phyloP scores from a whole-genome alignment of 92 coral and sea anemone genomes.

The Phenganax stokvisi region DNA sequence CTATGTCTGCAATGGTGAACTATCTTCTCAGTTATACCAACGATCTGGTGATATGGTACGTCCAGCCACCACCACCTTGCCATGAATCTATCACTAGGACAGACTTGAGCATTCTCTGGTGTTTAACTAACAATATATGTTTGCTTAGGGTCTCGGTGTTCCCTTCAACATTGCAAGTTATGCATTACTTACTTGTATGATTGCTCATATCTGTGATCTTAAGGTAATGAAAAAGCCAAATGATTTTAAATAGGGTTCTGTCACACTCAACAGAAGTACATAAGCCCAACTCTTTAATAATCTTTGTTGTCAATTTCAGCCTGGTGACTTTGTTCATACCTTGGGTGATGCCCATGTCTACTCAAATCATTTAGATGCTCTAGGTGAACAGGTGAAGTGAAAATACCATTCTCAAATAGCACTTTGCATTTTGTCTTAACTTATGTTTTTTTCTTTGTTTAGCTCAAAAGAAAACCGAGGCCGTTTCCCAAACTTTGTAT shows the following conservation, averaged over 20 bases:
- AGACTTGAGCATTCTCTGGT: neutral
- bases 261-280: neutral
- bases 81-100: neutral
- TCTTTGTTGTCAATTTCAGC: constrained; percentile 45
- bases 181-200: constrained; percentile 85
- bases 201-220: constrained; percentile 80
- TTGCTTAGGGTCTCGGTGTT: constrained; percentile 82
- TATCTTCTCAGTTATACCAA: constrained; percentile 88
- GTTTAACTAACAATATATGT: neutral
- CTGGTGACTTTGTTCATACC: constrained; percentile 94
- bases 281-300: neutral
- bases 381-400: constrained; percentile 65
- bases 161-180: constrained; percentile 97
- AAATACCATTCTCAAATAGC: neutral
- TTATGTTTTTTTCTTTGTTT: neutral
- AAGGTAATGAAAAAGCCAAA: constrained; percentile 48
- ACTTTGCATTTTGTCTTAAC: neutral
- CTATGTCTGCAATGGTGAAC: constrained; percentile 82
- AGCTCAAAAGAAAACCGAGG: constrained; percentile 78
- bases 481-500: constrained; percentile 73
- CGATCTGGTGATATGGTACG: constrained; percentile 97
- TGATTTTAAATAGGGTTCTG: neutral
- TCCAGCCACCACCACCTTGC: neutral
- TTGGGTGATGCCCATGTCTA: constrained; percentile 97
- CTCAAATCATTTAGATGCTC: constrained; percentile 76